Percentiles rank a stretch among this genome's conserved stretches.
Conservation (phyloP, 2,113 vertebrate species). For the Thermophis baileyi region DNA sequence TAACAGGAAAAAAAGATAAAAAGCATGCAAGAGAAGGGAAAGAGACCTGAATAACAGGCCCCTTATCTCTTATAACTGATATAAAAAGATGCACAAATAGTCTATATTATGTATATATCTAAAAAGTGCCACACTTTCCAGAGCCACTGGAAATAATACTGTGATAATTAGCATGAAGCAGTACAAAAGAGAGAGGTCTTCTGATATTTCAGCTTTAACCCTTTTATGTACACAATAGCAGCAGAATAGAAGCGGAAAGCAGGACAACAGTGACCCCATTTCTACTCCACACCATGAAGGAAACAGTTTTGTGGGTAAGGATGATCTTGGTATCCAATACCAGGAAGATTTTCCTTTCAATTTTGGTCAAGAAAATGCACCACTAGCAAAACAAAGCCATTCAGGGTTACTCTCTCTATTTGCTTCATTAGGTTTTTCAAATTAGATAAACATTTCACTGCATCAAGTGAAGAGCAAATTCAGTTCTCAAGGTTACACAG, state of each 20-base stretch:
- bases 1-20: too few species aligned
- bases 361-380: constrained; percentile 34
- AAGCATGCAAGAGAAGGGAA: too few species aligned
- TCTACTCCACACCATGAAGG: background rate
- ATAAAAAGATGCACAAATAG: too few species aligned
- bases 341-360: background rate
- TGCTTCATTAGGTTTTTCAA: constrained; percentile 36
- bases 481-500: background rate
- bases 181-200: background rate
- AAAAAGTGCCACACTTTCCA: too few species aligned
- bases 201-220: background rate
- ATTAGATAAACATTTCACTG: constrained; percentile 19
- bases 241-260: background rate
- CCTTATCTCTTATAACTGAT: too few species aligned
- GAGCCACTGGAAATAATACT: too few species aligned
- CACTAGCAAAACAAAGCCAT: constrained; percentile 22
- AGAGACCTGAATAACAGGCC: too few species aligned
- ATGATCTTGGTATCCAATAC: background rate
- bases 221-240: background rate
- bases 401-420: constrained; percentile 39
- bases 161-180: background rate
- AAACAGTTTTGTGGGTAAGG: background rate
- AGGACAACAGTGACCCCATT: background rate
- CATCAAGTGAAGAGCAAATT: constrained; percentile 20
- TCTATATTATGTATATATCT: too few species aligned